Base-by-base conservation (phyloP, 2,888 invertebrate genomes). In the Oeneis ivallda region DNA sequence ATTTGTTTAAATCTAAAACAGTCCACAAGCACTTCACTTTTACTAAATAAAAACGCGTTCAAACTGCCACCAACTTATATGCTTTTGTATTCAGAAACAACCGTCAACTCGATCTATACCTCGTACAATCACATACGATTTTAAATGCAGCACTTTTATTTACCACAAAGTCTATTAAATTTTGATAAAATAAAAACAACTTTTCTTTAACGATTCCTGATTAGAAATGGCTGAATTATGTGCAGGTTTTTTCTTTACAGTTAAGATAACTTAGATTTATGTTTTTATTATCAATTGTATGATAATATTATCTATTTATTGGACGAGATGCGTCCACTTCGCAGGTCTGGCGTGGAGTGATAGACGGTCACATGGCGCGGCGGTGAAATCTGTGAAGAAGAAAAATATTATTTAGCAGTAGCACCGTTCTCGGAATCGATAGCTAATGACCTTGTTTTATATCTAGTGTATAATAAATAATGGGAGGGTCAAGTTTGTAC, bases 331-430 rank as follows among this genome's bases (percentile, higher is more conserved):
- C 63, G 68, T 58, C 64, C 62, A 62, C 65, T 53, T 59, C 69
- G 73, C 72, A 78, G 84, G 83, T 85, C 84, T 79, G 75, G 72
- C 74, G 75, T 76, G 76, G 58, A 75, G 72, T 76, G 91, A 88
- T 86, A 88, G 79, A 75, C 76, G 81, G 81, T 84, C 79, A 83
- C 89, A 89, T 89, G 85, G 81, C 87, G 81, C 79, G 72, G 74
- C 70, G 86, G 86, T 85, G 84, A 76, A 77, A 78, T 78, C 90
- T 90, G 89, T 61, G 86, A 87, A 81, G 87, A 81, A 79, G 80
- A 80, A 78, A 75, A 78, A 80, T 68, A 71, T 68, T 62, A 74
- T 77, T 72, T 66, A 67, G 19, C 32, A 39, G 34, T 66, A 67
- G 19, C 32, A 39, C 19, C 71, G 68, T 70, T 74, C 70, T 71